Evolutionary conservation across 1,140 invertebrate species (phyloP), one percentile per base, ranked within the genome.

Genomic region (Diprion similis): DNA sequence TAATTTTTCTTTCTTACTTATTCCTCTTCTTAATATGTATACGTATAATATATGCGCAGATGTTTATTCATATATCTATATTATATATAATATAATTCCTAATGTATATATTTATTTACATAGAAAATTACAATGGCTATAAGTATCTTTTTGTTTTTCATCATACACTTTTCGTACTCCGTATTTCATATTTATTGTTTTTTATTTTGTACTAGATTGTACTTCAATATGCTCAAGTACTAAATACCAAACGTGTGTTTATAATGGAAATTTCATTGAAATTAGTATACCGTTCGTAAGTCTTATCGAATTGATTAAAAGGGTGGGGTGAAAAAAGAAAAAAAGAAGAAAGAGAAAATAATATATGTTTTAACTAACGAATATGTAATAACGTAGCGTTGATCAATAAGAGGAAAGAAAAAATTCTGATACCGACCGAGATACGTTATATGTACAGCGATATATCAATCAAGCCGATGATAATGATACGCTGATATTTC

Each of bases 121-220:
- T 37, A 37, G 6, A 37, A 37, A 37, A 37, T 37, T 37, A 37
- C 51, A 59, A 59, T 59, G 51, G 51, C 51, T 59, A 59, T 59
- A 59, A 15, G 51, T 59, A 15, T 59, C n/a, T 37, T 37, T 37
- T 37, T 37, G 24, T 37, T 59, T 59, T 64, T 71, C 8, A 65
- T 71, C 47, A 65, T 72, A 66, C 65, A 73, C 68, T 69, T 24
- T 66, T 18, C 19, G 46, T 66, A 68, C 68, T 70, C 71, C 48
- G 65, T 64, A 67, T 64, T 47, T 73, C 11, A 73, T 72, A 72
- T 71, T 75, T 75, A 73, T 78, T 73, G 71, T 75, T 75, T 71
- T 73, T 68, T 46, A 73, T 67, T 78, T 78, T 78, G 77, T 76
- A 78, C 77, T 78, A 74, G 73, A 68, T 76, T 70, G 74, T 77